Base-by-base conservation (phyloP, 2,888 invertebrate genomes). In the Nesidiocoris tenuis region DNA sequence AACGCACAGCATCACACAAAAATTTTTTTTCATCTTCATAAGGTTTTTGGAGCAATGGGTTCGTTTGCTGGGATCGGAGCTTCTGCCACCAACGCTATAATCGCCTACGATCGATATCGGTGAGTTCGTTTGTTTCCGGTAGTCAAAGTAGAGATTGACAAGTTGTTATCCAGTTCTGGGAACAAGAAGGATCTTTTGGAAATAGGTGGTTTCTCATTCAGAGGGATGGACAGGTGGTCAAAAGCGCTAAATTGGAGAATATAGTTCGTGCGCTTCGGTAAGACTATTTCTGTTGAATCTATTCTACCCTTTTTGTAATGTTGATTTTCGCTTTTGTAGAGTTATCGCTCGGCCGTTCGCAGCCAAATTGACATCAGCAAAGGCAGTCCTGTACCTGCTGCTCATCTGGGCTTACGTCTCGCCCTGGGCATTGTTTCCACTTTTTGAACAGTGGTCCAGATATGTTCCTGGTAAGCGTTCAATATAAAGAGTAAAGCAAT, bases 341-440 rank as follows among this genome's bases (percentile, higher is more conserved):
- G 90, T 93, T 0, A 95, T 95, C 79, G 92, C 94, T 0, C 87
- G 90, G 57, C 94, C 94, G 1, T 87, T 94, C 79, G 93, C 93
- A 82, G 93, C 94, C 1, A 91, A 93, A 82, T 83, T 94, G 80
- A 91, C 92, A 0, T 87, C 87, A 67, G 90, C 91, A n/a, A 93
- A 94, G 84, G 93, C 92, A 0, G 82, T 93, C 63, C 82, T 92
- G 61, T 90, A 94, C 87, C 88, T 93, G 17, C 83, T 89, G 0
- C 85, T 90, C 66, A 87, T 92, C 77, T 94, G 94, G 90, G 82
- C 88, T 55, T 94, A 93, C 82, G 87, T 90, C 0, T 86, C 91
- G n/a, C 94, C 94, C 0, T 94, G 93, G 90, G 90, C 90, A 0
- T 83, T 93, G 54, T 85, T 95, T 81, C 95, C 95, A 0, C 84